Evolutionary conservation across 2,113 vertebrate species (phyloP), one percentile per base, ranked within the genome.

Genomic region (Stomatorhinus ivindoensis): DNA sequence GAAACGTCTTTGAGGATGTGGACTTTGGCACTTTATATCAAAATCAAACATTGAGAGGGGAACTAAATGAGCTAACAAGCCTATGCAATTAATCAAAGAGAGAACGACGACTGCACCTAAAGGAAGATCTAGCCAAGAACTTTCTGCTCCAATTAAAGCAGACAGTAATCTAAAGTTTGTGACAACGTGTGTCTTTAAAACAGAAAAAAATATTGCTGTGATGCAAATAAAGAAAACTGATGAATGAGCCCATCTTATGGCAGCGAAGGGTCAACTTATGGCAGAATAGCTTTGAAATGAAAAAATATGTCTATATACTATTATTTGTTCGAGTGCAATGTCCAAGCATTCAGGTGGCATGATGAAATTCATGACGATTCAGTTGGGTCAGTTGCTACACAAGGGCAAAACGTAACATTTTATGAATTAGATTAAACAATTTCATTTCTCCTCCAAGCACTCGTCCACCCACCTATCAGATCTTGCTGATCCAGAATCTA

Each of bases 1-100:
- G 48, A 85, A 85, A 87, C 87, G 0, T 53, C 47, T 88, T 89
- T 19, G 39, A 86, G 31, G 85, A 91, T 90, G 48, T 73, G 90
- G 89, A 92, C 92, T 94, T 94, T 95, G 95, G 94, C 95, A 94
- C 94, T 94, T 94, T 7, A 47, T 13, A 5, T 35, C 11, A n/a
- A 86, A 69, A 86, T 51, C 9, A 11, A 3, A 91, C 7, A 91
- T 1, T 21, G 17, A 17, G 27, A 53, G 46, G 53, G 47, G 73
- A 48, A 80, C 15, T 19, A 55, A 53, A 51, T 4, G 69, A 82
- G 76, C 19, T 47, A 88, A 31, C 90, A 90, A 17, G 69, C 50
- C 48, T 53, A 82, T 46, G n/a, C 44, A 27, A 88, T 27, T n/a
- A 76, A 76, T 48, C 61, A 88, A 46, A 48, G 3, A 1, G 31